A percentile compares a stretch with the other conserved stretches of the same genome.
Conservation (phyloP, 2,113 vertebrate species). For the Salvelinus fontinalis region DNA sequence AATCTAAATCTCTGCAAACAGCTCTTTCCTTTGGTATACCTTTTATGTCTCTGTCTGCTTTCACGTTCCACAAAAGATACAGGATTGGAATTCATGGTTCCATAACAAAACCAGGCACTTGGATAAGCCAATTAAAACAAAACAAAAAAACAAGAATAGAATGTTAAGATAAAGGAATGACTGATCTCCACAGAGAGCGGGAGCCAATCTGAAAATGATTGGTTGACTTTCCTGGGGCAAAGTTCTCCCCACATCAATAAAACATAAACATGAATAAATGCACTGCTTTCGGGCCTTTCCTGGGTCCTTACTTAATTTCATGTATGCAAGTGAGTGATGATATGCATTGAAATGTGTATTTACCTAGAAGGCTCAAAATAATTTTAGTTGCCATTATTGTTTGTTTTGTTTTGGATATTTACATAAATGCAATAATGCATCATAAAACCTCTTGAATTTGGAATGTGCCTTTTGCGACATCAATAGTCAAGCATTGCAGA, state of each 20-base stretch:
- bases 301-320: conserved; percentile 75
- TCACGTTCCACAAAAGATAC: conserved; percentile 22
- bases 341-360: conserved; percentile 71
- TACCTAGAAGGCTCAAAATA: conserved; percentile 71
- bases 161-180: conserved; percentile 65
- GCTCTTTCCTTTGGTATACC: conserved; percentile 2
- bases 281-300: conserved; percentile 72
- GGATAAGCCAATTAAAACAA: conserved; percentile 39
- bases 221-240: conserved; percentile 75
- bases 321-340: conserved; percentile 71
- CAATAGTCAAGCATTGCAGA: conserved; percentile 10
- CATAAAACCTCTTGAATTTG: conserved; percentile 39
- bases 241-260: conserved; percentile 79
- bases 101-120: conserved; percentile 15
- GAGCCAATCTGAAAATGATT: conserved; percentile 76
- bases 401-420: conserved; percentile 65
- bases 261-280: conserved; percentile 82
- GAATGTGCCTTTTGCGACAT: conserved; percentile 25
- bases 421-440: conserved; percentile 61
- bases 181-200: conserved; percentile 69
- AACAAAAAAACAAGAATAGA: conserved; percentile 45
- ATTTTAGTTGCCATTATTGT: conserved; percentile 68
- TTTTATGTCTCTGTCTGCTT: conserved; percentile 17
- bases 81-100: not conserved
- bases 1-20: conserved; percentile 34